A percentile compares a stretch with the other conserved stretches of the same genome.
Conservation (phyloP, 2,113 vertebrate species). For the Labeo rohita region DNA sequence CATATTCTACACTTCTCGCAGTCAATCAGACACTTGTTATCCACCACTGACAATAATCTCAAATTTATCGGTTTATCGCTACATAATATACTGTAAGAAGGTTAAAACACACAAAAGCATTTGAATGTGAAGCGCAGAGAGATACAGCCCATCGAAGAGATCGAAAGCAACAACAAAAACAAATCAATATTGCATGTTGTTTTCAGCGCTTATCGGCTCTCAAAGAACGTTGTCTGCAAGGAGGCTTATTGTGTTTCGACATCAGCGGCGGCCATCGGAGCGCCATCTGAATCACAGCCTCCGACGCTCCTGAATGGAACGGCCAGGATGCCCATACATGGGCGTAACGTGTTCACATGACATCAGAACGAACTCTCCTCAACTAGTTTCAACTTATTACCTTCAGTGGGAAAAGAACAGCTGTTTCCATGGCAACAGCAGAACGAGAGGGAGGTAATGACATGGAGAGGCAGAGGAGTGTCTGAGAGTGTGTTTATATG, state of each 20-base stretch:
- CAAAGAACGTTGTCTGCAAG: not conserved
- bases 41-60: not conserved
- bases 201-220: constrained; percentile 2
- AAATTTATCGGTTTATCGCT: not conserved
- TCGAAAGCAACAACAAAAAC: not conserved
- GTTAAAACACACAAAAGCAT: not conserved
- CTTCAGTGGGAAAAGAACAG: constrained; percentile 60
- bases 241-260: not conserved
- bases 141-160: not conserved
- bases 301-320: not conserved
- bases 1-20: not conserved
- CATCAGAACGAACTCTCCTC: constrained; percentile 51
- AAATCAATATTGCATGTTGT: constrained; percentile 35
- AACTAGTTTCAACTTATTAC: constrained; percentile 49
- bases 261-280: not conserved
- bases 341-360: constrained; percentile 51
- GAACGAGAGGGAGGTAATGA: constrained; percentile 54
- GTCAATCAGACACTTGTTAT: not conserved
- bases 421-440: constrained; percentile 60
- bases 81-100: not conserved
- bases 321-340: constrained; percentile 49
- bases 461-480: constrained; percentile 48
- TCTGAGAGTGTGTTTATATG: constrained; percentile 32
- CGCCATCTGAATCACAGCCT: constrained; percentile 29
- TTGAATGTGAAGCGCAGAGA: not conserved